phyloP scores from a whole-genome alignment of 92 coral and sea anemone species.

The Epizoanthus stellaris region DNA sequence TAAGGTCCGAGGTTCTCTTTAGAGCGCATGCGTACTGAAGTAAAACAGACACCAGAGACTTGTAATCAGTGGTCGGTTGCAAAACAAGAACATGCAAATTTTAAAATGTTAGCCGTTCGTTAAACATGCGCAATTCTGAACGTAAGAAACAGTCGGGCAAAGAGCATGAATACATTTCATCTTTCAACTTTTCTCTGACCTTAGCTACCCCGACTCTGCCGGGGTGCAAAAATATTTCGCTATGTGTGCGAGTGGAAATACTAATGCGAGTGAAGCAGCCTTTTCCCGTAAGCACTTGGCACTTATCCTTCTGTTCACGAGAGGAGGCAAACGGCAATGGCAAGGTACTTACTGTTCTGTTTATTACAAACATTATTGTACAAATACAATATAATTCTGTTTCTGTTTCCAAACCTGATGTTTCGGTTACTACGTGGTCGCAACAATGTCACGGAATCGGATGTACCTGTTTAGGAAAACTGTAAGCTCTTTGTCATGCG shows the following conservation, averaged over 20 bases:
- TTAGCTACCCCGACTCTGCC: background rate
- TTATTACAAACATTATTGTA: background rate
- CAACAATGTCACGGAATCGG: background rate
- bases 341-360: background rate
- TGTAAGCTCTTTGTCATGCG: too few relatives aligned
- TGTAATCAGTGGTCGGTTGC: too few relatives aligned
- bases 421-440: background rate
- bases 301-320: constrained; percentile 6
- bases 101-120: too few relatives aligned
- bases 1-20: too few relatives aligned
- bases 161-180: background rate
- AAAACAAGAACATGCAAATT: too few relatives aligned
- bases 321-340: constrained; percentile 10
- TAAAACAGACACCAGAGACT: too few relatives aligned
- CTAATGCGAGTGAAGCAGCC: constrained; percentile 1
- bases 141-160: too few relatives aligned
- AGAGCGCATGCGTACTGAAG: too few relatives aligned
- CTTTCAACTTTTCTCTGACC: background rate
- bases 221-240: background rate
- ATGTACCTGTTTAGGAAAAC: too few relatives aligned
- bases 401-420: background rate
- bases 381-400: too few relatives aligned
- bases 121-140: too few relatives aligned
- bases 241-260: background rate
- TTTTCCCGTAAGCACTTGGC: constrained; percentile 27